A percentile compares a stretch with the other conserved stretches of the same genome.
These are phyloP conservation scores for Omphaloscelis lunosa DNA, from an alignment of 2,888 invertebrate genomes.

Conservation along the genomic window DNA sequence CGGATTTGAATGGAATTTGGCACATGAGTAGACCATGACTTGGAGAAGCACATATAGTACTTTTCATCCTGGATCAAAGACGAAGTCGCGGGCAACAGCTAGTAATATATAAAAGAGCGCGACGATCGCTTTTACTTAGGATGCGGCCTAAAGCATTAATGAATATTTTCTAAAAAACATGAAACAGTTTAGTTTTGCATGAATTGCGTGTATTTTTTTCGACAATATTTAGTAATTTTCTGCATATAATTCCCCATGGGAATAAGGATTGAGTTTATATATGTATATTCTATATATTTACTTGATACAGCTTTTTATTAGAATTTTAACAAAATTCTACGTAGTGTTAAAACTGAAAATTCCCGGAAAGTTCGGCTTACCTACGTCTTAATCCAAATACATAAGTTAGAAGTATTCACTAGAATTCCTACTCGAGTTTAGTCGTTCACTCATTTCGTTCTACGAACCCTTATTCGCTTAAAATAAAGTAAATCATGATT, in stretches of 20 bases:
- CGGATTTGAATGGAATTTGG: too few species aligned
- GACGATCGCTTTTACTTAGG: neutral
- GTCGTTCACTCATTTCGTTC: constrained; percentile 14
- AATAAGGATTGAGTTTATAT: too few species aligned
- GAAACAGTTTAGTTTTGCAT: neutral
- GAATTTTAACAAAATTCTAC: constrained; percentile 1
- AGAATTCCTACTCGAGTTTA: constrained; percentile 17
- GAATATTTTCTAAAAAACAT: too few species aligned
- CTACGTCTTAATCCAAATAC: constrained; percentile 33
- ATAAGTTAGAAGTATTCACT: constrained; percentile 36
- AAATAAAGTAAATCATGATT: neutral
- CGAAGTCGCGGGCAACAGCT: too few species aligned
- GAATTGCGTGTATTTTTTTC: neutral
- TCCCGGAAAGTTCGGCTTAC: constrained; percentile 18
- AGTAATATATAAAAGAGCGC: neutral
- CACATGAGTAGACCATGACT: too few species aligned
- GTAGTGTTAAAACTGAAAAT: constrained; percentile 6
- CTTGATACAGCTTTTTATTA: neutral
- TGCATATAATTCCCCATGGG: too few species aligned
- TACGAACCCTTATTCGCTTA: neutral
- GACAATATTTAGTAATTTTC: neutral
- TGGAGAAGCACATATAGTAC: too few species aligned
- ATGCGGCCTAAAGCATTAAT: neutral
- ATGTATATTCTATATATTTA: too few species aligned
- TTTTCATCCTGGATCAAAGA: too few species aligned